Evolutionary conservation across 2,113 vertebrate species (phyloP).

Genomic region (cat (Felis catus)): F.catus_Fca126_mat1.0 CM031423.1:87349501-87350000

Average conservation of each 20-base stretch:
- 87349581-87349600: background rate
- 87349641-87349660: background rate
- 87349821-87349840: background rate
- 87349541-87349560: background rate
- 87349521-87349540: background rate
- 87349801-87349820: constrained; percentile 31
- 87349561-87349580: background rate
- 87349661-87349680: background rate
- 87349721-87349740: background rate
- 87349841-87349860: background rate
- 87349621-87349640: background rate
- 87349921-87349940: constrained; percentile 2
- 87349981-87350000: background rate
- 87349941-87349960: background rate
- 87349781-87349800: background rate
- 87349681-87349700: background rate
- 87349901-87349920: background rate
- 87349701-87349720: constrained; percentile 31
- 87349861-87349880: constrained; percentile 17
- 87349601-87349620: constrained; percentile 16
- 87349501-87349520: constrained; percentile 15
- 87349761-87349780: background rate
- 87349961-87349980: background rate
- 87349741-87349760: background rate
- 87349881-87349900: background rate